A percentile compares a stretch with the other conserved stretches of the same genome.
These are phyloP conservation scores for Xestia c-nigrum DNA, from an alignment of 2,888 invertebrate species.

Conservation along the genomic window DNA sequence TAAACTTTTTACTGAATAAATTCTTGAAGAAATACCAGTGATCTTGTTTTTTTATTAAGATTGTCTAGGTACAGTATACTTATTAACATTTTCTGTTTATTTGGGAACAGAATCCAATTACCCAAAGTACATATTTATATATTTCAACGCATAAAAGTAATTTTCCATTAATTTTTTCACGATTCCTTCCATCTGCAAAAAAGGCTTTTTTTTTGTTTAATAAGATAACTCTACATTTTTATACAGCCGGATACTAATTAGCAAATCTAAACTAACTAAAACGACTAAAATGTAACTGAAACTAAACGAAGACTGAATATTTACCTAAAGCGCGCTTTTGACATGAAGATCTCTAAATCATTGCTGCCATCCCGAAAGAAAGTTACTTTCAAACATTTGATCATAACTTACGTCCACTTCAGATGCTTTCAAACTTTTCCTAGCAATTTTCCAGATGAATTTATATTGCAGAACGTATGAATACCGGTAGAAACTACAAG, in stretches of 20 bases:
- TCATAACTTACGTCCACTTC: slow-evolving; percentile 6
- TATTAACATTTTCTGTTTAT: neutral
- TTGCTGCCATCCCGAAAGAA: neutral
- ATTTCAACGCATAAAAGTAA: neutral
- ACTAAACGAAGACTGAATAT: neutral
- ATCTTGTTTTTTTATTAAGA: slow-evolving; percentile 18
- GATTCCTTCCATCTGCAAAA: neutral
- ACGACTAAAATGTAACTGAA: neutral
- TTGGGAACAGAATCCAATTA: neutral
- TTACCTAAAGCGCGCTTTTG: neutral
- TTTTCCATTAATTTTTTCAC: too few species aligned
- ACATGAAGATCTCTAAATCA: neutral
- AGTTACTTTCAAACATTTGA: slow-evolving; percentile 3
- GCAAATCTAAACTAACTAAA: neutral
- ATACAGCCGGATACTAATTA: neutral
- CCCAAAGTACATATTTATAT: neutral
- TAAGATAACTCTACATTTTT: neutral
- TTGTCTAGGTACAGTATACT: neutral
- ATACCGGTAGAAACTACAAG: neutral
- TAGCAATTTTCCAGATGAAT: neutral
- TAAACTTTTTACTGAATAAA: slow-evolving; percentile 45
- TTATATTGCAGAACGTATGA: neutral
- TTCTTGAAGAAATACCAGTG: slow-evolving; percentile 39
- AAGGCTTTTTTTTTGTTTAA: neutral
- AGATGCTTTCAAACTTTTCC: slow-evolving; percentile 11